Evolutionary conservation across 2,797 vertebrate species (phyloP), one percentile per base, ranked within the genome.

Genomic region (Liparis tanakae): DNA sequence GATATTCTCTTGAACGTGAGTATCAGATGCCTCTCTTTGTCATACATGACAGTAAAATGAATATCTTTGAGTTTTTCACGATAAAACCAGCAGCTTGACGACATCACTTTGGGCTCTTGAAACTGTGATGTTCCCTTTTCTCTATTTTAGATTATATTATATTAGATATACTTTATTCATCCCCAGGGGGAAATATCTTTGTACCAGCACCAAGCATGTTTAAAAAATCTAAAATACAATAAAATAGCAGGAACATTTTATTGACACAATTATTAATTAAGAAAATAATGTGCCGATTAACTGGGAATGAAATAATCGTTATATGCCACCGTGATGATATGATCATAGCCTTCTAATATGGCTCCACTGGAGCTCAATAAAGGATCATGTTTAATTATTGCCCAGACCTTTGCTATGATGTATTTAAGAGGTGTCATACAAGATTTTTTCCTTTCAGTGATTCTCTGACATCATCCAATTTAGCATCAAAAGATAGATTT

Each of bases 401-500:
- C 4, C 56, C 43, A 77, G 46, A 30, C 34, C 15, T 58, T 39
- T 54, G 30, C 14, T 30, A 2, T 34, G 14, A 15, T 22, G 65
- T 48, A 66, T 81, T 34, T 58, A 75, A 48, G 5, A 51, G 12
- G 67, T 36, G 61, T 70, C 7, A 43, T n/a, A 46, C 54, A 37
- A 44, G 12, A 54, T 60, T 71, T 74, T 64, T 64, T 6, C 46
- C 41, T 56, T 10, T 70, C 63, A 56, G 25, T 56, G 43, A 72
- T 53, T 72, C 36, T 70, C 59, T 70, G 61, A 73, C 63, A 50
- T 81, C 51, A 72, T 68, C 58, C 34, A 56, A 30, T 70, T 61
- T 73, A 55, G 68, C 62, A 80, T 73, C 18, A 74, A 74, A 85
- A 66, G 33, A 48, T 59, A n/a, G 39, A 74, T 87, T 81, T 73